phyloP scores from a whole-genome alignment of 1,140 invertebrate species.

The Pemphigus obesinymphae region DNA sequence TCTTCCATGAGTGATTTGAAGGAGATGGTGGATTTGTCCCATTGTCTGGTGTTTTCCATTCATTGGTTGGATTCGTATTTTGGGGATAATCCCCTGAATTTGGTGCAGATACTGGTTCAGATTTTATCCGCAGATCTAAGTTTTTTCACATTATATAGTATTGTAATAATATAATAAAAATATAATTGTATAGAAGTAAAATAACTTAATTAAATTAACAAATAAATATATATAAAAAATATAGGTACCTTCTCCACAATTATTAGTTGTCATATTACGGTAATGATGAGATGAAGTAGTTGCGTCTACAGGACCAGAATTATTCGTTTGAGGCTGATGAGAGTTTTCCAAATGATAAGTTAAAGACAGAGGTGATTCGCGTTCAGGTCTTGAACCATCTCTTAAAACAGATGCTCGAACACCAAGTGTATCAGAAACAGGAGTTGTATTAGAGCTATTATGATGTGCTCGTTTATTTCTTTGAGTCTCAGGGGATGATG shows the following conservation, averaged over 20 bases:
- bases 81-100: constrained; percentile 51
- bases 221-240: too few species aligned
- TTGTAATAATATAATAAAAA: not conserved
- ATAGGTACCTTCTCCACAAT: constrained; percentile 33
- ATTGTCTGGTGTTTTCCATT: constrained; percentile 50
- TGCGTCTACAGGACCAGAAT: constrained; percentile 6
- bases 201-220: too few species aligned
- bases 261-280: constrained; percentile 6
- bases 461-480: constrained; percentile 56
- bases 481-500: not conserved
- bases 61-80: constrained; percentile 49
- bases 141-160: not conserved
- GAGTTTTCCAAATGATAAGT: constrained; percentile 32
- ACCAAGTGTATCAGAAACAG: constrained; percentile 45
- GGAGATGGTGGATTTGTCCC: constrained; percentile 43
- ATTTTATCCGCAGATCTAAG: constrained; percentile 61
- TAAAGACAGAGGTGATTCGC: constrained; percentile 44
- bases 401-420: constrained; percentile 61
- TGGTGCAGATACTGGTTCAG: constrained; percentile 54
- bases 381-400: constrained; percentile 53
- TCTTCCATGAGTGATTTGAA: constrained; percentile 43
- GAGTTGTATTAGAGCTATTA: constrained; percentile 19
- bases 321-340: constrained; percentile 26
- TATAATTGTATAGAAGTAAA: not conserved
- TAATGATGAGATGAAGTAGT: constrained; percentile 17